Conservation (phyloP, 2,888 invertebrate genomes). For the Ornithoptera alexandrae region DNA sequence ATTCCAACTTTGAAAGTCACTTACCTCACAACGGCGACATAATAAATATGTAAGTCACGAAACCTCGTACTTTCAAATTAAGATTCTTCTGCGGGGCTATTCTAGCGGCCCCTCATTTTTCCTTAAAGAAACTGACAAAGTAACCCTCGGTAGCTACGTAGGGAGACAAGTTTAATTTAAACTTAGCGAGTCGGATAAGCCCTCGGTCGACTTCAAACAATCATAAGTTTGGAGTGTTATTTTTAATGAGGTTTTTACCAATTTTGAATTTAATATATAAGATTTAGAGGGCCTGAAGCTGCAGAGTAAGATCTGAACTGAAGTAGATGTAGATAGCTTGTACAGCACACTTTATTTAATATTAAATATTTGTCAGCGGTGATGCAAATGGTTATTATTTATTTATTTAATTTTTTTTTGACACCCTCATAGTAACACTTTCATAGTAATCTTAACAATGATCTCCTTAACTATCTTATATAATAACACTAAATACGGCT, state of each 20-base stretch:
- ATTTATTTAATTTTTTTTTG: too few relatives aligned
- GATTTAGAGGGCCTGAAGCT: slow-evolving; percentile 37
- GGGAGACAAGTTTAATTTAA: slow-evolving; percentile 76
- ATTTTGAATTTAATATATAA: slow-evolving; percentile 61
- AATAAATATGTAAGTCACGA: slow-evolving; percentile 31
- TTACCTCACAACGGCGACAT: slow-evolving; percentile 25
- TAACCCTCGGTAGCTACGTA: slow-evolving; percentile 40
- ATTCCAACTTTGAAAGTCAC: slow-evolving; percentile 22
- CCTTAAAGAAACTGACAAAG: slow-evolving; percentile 37
- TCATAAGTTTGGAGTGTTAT: slow-evolving; percentile 73
- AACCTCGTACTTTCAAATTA: slow-evolving; percentile 32
- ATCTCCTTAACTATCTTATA: too few relatives aligned
- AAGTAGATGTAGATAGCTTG: too few relatives aligned
- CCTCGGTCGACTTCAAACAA: slow-evolving; percentile 54
- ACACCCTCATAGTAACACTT: too few relatives aligned
- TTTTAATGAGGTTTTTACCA: slow-evolving; percentile 71
- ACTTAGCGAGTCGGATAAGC: slow-evolving; percentile 59
- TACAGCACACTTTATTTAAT: too few relatives aligned
- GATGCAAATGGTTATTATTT: too few relatives aligned
- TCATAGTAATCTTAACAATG: too few relatives aligned
- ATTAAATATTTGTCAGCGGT: too few relatives aligned
- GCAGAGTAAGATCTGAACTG: background rate
- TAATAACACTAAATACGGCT: too few relatives aligned
- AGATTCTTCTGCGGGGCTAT: slow-evolving; percentile 29
- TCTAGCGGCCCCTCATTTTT: slow-evolving; percentile 34